phyloP scores from a whole-genome alignment of 64 coral and sea anemone genomes.

The Stichodactyla mertensii region DNA sequence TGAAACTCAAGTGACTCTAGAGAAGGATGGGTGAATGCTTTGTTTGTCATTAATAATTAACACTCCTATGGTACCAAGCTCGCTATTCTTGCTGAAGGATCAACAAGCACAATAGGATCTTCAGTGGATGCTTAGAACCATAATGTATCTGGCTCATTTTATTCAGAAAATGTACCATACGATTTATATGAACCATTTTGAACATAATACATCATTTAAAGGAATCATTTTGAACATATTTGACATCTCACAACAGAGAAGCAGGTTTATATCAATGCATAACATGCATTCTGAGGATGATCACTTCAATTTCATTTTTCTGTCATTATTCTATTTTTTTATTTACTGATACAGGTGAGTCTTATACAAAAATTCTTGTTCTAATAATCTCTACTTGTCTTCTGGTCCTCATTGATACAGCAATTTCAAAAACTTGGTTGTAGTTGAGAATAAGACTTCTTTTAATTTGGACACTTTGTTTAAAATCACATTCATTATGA shows the following conservation, averaged over 20 bases:
- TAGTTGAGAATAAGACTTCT: not conserved
- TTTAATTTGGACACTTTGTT: too few relatives aligned
- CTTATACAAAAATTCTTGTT: not conserved
- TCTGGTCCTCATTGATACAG: not conserved
- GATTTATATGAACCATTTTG: too few relatives aligned
- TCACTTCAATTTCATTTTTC: slow-evolving; percentile 7
- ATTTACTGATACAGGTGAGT: not conserved
- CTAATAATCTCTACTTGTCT: not conserved
- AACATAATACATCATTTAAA: too few relatives aligned
- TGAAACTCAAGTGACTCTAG: not conserved
- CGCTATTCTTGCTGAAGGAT: too few relatives aligned
- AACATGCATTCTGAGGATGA: not conserved
- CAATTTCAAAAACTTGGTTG: not conserved
- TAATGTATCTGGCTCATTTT: too few relatives aligned
- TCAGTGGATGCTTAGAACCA: too few relatives aligned
- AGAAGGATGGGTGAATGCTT: not conserved
- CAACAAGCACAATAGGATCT: too few relatives aligned
- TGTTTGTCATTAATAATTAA: not conserved
- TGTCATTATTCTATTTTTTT: not conserved
- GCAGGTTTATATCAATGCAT: too few relatives aligned
- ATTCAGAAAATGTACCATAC: too few relatives aligned
- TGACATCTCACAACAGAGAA: not conserved
- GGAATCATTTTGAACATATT: not conserved
- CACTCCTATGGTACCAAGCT: too few relatives aligned
- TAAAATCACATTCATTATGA: too few relatives aligned